phyloP scores from a whole-genome alignment of 1,140 invertebrate genomes.

The Pemphigus obesinymphae region DNA sequence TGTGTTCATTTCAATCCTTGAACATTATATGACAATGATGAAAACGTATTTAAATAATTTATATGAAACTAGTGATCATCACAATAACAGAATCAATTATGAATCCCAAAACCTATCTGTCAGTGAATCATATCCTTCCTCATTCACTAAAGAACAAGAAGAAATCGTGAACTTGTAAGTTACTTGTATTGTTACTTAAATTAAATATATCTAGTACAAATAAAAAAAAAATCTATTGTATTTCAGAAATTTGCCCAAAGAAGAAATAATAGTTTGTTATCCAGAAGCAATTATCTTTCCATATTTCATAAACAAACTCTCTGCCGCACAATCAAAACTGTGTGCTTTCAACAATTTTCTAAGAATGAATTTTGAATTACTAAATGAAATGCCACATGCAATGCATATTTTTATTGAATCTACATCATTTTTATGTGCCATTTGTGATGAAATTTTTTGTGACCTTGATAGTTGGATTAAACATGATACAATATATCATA shows the following conservation, averaged over 20 bases:
- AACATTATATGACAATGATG: too few species aligned
- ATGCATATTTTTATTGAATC: not conserved
- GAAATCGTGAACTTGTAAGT: too few species aligned
- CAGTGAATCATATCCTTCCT: too few species aligned
- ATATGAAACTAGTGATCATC: too few species aligned
- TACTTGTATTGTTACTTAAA: too few species aligned
- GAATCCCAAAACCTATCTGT: too few species aligned
- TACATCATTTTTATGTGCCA: not conserved
- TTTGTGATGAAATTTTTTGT: not conserved
- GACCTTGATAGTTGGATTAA: not conserved
- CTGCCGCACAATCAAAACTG: not conserved
- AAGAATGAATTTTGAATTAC: not conserved
- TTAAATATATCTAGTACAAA: too few species aligned
- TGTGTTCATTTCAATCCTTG: too few species aligned
- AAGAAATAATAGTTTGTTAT: not conserved
- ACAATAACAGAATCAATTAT: too few species aligned
- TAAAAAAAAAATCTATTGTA: too few species aligned
- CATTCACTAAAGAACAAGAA: too few species aligned
- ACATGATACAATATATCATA: not conserved
- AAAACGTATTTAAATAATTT: too few species aligned
- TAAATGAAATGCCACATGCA: not conserved
- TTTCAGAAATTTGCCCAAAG: not conserved
- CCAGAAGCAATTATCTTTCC: not conserved
- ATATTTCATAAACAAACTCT: not conserved
- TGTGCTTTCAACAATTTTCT: not conserved